phyloP scores from a whole-genome alignment of 1,140 invertebrate species.

The Drosophila mauritiana region DNA sequence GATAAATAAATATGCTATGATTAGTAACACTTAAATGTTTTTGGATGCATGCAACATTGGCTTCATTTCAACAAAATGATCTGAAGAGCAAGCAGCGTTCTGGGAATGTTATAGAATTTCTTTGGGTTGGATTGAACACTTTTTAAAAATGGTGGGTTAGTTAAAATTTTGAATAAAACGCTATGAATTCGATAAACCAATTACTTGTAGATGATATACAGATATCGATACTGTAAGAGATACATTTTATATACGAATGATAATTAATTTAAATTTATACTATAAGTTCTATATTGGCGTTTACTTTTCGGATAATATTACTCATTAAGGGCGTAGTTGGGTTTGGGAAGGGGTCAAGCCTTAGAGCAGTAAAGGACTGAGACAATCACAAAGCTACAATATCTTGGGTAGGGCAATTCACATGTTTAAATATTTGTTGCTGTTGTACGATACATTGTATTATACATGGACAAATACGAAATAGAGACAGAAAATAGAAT shows the following conservation, averaged over 20 bases:
- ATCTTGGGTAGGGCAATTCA: slow-evolving; percentile 35
- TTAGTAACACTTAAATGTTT: slow-evolving; percentile 4
- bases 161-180: slow-evolving; percentile 59
- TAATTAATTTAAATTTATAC: slow-evolving; percentile 43
- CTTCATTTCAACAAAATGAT: slow-evolving; percentile 10
- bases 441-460: slow-evolving; percentile 64
- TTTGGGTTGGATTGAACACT: slow-evolving; percentile 51
- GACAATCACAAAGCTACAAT: slow-evolving; percentile 59
- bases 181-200: slow-evolving; percentile 57
- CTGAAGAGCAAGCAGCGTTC: slow-evolving; percentile 60
- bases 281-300: slow-evolving; percentile 68
- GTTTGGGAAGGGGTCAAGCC: slow-evolving; percentile 46
- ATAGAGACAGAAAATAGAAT: slow-evolving; percentile 46
- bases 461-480: slow-evolving; percentile 75
- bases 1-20: slow-evolving; percentile 13
- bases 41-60: slow-evolving; percentile 29
- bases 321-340: slow-evolving; percentile 6
- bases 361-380: slow-evolving; percentile 64
- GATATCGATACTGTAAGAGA: slow-evolving; percentile 67
- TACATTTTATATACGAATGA: slow-evolving; percentile 56
- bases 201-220: slow-evolving; percentile 71
- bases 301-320: slow-evolving; percentile 57
- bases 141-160: slow-evolving; percentile 16
- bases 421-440: slow-evolving; percentile 48
- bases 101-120: slow-evolving; percentile 74